Conservation (phyloP, 2,888 invertebrate genomes). For the Lamellibrachia columna region DNA sequence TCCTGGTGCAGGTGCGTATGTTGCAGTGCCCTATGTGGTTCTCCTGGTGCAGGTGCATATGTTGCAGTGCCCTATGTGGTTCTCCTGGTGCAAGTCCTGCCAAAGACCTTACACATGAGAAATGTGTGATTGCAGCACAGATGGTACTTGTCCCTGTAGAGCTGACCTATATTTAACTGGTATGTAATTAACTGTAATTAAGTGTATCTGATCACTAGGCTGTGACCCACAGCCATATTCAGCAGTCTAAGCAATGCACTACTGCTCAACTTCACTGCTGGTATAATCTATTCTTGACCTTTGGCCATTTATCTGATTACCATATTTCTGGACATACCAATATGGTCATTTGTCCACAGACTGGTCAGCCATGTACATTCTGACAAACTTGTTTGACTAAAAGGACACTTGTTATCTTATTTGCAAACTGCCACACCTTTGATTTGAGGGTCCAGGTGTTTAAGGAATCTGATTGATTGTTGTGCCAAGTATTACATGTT, state of each 20-base stretch:
- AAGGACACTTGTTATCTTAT: not conserved
- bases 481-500: not conserved
- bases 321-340: not conserved
- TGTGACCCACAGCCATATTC: not conserved
- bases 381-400: not conserved
- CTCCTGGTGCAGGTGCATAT: not conserved
- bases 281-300: not conserved
- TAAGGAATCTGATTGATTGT: not conserved
- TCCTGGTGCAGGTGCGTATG: too few species aligned
- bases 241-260: not conserved
- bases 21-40: too few species aligned
- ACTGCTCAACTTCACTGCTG: not conserved
- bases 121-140: not conserved
- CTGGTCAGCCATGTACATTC: not conserved
- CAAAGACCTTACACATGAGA: not conserved
- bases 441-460: not conserved
- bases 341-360: not conserved
- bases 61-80: not conserved
- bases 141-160: not conserved
- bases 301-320: not conserved
- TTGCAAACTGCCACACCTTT: too few species aligned
- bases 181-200: not conserved
- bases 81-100: not conserved
- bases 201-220: not conserved
- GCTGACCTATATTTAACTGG: not conserved